These are phyloP conservation scores for Gadus chalcogrammus DNA, from an alignment of 2,113 vertebrate species.

Conservation along the genomic window DNA sequence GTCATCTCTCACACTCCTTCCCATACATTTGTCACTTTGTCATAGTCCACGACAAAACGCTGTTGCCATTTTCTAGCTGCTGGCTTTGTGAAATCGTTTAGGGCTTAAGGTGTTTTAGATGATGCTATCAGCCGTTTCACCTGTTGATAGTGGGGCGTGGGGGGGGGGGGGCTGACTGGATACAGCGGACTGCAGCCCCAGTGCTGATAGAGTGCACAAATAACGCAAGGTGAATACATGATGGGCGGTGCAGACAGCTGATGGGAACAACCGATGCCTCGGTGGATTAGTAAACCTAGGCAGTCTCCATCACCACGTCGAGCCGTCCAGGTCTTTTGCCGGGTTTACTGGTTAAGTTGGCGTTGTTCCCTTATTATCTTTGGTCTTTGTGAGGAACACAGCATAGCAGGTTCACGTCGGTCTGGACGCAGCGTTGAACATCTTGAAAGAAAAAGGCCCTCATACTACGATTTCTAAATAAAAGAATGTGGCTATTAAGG, in stretches of 20 bases:
- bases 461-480: no score
- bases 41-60: neutral
- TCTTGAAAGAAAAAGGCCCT: no score
- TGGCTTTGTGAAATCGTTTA: constrained; percentile 41
- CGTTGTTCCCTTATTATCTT: no score
- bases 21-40: neutral
- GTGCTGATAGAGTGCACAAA: constrained; percentile 26
- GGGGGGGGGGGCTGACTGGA: constrained; percentile 46
- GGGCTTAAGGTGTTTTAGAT: constrained; percentile 43
- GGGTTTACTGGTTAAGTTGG: no score
- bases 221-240: constrained; percentile 31
- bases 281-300: neutral
- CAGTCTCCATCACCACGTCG: no score
- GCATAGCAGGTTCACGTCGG: no score
- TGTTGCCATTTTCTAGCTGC: constrained; percentile 33
- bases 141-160: constrained; percentile 39
- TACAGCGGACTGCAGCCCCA: constrained; percentile 49
- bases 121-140: constrained; percentile 45
- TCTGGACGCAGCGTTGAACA: no score
- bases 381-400: no score
- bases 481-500: no score
- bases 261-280: neutral
- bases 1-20: neutral
- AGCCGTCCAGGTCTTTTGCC: no score
- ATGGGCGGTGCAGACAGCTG: neutral